Percentiles rank a stretch among this genome's conserved stretches.
These are phyloP conservation scores for Microctonus hyperodae DNA, from an alignment of 2,888 invertebrate species.

Conservation along the genomic window DNA sequence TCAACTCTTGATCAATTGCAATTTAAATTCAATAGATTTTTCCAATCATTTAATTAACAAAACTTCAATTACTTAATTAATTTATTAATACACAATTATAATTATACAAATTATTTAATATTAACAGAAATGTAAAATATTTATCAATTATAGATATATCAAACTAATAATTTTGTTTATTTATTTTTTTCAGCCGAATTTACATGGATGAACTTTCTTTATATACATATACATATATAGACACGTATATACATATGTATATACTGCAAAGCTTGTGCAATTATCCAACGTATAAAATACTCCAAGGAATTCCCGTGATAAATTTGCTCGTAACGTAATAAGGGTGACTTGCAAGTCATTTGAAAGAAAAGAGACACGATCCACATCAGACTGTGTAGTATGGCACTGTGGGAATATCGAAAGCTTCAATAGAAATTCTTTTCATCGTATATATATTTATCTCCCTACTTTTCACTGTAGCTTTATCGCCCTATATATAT, in stretches of 20 bases:
- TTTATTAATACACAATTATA: too few relatives aligned
- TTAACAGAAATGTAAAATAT: too few relatives aligned
- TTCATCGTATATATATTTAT: neutral
- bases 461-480: neutral
- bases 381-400: neutral
- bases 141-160: too few relatives aligned
- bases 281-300: slow-evolving; percentile 58
- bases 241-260: neutral
- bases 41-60: too few relatives aligned
- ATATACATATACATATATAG: slow-evolving; percentile 16
- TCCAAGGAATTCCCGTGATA: slow-evolving; percentile 56
- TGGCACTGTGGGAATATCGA: neutral
- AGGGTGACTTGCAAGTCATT: slow-evolving; percentile 60
- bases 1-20: too few relatives aligned
- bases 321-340: slow-evolving; percentile 55
- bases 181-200: too few relatives aligned
- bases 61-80: too few relatives aligned
- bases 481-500: neutral
- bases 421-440: slow-evolving; percentile 2
- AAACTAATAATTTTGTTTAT: too few relatives aligned
- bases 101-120: too few relatives aligned
- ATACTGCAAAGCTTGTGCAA: slow-evolving; percentile 36
- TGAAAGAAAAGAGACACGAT: slow-evolving; percentile 38
- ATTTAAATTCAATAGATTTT: too few relatives aligned
- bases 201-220: too few relatives aligned